Evolutionary conservation across 2,797 vertebrate genomes (phyloP), one percentile per base, ranked within the genome.

Genomic region (Argentina silus): DNA sequence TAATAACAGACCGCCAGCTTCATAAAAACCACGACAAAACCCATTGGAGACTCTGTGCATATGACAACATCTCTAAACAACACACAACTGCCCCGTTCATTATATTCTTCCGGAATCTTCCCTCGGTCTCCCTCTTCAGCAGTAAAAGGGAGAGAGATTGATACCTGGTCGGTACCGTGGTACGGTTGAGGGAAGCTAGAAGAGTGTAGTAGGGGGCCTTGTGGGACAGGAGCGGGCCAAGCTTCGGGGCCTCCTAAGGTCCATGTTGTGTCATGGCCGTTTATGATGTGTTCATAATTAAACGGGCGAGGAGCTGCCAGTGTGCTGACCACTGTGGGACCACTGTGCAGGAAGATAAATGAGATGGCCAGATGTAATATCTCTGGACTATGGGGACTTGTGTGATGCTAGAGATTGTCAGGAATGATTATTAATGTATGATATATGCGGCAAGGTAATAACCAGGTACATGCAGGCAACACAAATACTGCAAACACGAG

Each of bases 361-460:
- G 95, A 95, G 94, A 93, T 87, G 76, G 82, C 93, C 94, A 92
- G 92, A 93, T 94, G 95, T 92, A 96, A 96, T 96, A 96, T 95
- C 93, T 93, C 93, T 91, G 91, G 93, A 95, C 94, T 94, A 92
- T 93, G 94, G 93, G 95, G 94, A 94, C 93, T 94, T 80, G 73
- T 93, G 92, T 93, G 93, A 94, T 94, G 95, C 93, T 96, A 94
- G 23, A 94, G 94, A 94, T 94, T 95, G 95, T 95, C 94, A 95
- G 90, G 86, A 94, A 94, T 95, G 95, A 96, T 96, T 96, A 97
- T 96, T 94, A 95, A 94, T 95, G 93, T 93, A 92, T 93, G 93
- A 95, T 94, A 93, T 93, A 94, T 93, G 88, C 90, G 86, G 89
- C 91, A 92, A 91, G 92, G 93, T 90, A 95, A 95, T 93, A 92